Percentiles rank a stretch among this genome's conserved stretches.
Evolutionary conservation across 2,113 vertebrate species (phyloP).

Genomic region (Carassius gibelio): DNA sequence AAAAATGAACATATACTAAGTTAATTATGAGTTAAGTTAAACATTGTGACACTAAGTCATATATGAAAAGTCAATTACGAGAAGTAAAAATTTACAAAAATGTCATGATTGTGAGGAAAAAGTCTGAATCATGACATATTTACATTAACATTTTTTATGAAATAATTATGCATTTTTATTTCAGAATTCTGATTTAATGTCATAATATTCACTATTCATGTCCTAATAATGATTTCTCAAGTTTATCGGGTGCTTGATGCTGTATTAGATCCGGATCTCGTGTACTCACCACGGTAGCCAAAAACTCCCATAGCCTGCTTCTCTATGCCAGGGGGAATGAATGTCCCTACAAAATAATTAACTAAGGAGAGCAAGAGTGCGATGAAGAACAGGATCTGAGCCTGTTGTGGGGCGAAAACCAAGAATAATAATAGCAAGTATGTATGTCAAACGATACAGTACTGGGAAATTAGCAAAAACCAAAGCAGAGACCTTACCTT

Average conservation of each 20-base stretch:
- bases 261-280: not conserved
- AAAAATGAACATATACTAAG: too few species aligned
- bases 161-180: too few species aligned
- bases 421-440: not conserved
- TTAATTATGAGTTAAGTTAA: too few species aligned
- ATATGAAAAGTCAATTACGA: too few species aligned
- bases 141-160: too few species aligned
- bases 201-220: too few species aligned
- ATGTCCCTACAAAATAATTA: conserved; percentile 74
- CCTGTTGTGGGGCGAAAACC: conserved; percentile 55
- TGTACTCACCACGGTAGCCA: conserved; percentile 66
- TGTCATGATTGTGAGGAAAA: too few species aligned
- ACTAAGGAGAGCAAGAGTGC: conserved; percentile 73
- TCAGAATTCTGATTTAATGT: too few species aligned
- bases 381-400: conserved; percentile 75
- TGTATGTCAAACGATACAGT: not conserved
- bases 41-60: too few species aligned
- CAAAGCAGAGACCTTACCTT: conserved; percentile 61
- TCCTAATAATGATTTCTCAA: too few species aligned
- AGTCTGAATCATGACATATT: too few species aligned
- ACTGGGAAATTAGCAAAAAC: not conserved
- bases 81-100: too few species aligned
- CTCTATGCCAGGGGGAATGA: conserved; percentile 64
- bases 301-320: conserved; percentile 73
- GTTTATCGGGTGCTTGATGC: not conserved